These are phyloP conservation scores for Micoletzkya japonica DNA, from an alignment of 2,888 invertebrate species.

Conservation along the genomic window DNA sequence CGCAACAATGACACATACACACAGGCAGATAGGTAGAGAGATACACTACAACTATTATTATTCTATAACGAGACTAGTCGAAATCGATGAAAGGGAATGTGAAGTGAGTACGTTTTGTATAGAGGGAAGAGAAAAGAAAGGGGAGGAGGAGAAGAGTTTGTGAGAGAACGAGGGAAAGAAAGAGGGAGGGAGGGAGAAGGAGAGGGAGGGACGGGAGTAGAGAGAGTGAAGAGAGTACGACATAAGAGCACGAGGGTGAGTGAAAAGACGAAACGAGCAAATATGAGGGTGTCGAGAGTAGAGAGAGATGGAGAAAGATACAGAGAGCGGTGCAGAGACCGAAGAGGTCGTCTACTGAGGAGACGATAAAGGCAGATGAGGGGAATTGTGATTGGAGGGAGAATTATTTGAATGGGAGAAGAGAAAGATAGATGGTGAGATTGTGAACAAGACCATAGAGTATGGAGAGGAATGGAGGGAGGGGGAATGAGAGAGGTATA, in stretches of 20 bases:
- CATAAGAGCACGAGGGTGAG: too few species aligned
- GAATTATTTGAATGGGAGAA: neutral
- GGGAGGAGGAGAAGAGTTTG: neutral
- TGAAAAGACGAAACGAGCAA: neutral
- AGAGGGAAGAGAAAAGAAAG: constrained; percentile 4
- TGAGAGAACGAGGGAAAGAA: neutral
- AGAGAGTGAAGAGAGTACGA: neutral
- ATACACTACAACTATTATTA: too few species aligned
- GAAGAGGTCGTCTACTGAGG: too few species aligned
- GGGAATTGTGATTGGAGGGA: neutral
- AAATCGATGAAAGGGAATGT: neutral
- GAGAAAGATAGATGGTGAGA: constrained; percentile 2
- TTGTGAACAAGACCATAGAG: too few species aligned
- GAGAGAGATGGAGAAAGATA: too few species aligned
- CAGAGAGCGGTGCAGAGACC: too few species aligned
- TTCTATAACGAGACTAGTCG: neutral
- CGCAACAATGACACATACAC: too few species aligned
- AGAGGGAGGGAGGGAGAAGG: neutral
- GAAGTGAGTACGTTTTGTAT: neutral
- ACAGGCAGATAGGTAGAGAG: too few species aligned
- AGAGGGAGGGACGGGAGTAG: neutral
- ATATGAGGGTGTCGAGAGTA: neutral
- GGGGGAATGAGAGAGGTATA: too few species aligned
- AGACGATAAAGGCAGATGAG: too few species aligned
- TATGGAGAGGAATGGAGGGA: too few species aligned